Evolutionary conservation across 2,113 vertebrate species (phyloP).

Genomic region (Acanthisitta chloris): DNA sequence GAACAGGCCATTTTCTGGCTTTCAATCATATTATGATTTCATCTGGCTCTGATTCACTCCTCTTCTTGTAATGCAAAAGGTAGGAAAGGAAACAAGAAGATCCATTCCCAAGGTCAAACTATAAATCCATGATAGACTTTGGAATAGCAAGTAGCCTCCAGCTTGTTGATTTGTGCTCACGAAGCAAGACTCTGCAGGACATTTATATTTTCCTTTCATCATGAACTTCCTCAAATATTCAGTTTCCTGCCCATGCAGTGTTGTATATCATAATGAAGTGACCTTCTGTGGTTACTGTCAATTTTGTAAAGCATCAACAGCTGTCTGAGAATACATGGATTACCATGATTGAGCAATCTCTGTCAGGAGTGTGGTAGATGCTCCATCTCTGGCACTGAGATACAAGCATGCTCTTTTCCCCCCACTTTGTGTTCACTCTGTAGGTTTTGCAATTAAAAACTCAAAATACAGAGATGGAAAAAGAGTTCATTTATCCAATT

Average conservation of each 20-base stretch:
- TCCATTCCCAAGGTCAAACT: constrained; percentile 1
- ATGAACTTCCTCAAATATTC: neutral
- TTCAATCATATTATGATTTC: constrained; percentile 32
- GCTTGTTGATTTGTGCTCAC: neutral
- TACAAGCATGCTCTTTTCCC: neutral
- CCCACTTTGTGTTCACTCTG: neutral
- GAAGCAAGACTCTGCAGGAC: neutral
- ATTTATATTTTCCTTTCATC: constrained; percentile 7
- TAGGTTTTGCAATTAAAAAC: neutral
- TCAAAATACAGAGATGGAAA: neutral
- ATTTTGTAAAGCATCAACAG: constrained; percentile 7
- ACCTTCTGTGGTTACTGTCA: constrained; percentile 10
- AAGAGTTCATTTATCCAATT: neutral
- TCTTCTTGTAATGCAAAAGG: neutral
- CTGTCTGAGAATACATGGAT: neutral
- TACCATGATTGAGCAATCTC: neutral
- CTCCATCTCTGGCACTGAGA: neutral
- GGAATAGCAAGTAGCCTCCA: neutral
- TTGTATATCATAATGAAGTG: neutral
- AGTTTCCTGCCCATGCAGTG: neutral
- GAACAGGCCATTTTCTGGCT: neutral
- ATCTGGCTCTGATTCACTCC: neutral
- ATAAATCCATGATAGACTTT: neutral
- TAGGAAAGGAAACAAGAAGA: constrained; percentile 12
- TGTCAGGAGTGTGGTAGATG: neutral